Base-by-base conservation (phyloP, 2,113 vertebrate genomes). In the Mus spicilegus region DNA sequence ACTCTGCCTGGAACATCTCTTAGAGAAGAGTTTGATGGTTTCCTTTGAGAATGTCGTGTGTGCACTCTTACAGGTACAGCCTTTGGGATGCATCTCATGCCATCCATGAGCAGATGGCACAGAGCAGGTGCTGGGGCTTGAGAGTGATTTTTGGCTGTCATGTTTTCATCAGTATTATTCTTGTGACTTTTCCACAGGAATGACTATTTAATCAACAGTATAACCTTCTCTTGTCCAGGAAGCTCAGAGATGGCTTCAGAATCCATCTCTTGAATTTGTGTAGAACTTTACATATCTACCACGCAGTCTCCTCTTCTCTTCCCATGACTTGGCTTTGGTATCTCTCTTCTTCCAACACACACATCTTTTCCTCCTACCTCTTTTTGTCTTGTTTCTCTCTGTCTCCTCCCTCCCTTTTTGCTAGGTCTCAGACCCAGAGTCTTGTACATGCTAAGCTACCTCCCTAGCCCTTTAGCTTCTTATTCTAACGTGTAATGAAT, bases 211-310 rank as follows among this genome's bases (percentile, higher is more conserved):
- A 76, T 93, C 92, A 92, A 54, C 39, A 85, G 3, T 56, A 67
- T 86, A 85, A 9, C 42, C 70, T 92, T 88, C 24, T 87, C 84
- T 87, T 93, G 33, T n/a, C 33, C 42, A 54, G 56, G 87, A 97
- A 87, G n/a, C 46, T 92, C 42, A 89, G 87, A 87, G n/a, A 42
- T 91, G 16, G 72, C 87, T 70, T 82, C 94, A 61, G 28, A 65
- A 26, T n/a, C 76, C 70, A 46, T 76, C 56, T 77, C 20, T 89
- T 89, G 30, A 87, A 3, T 70, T 69, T 70, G 14, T 77, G n/a
- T 87, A 90, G n/a, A 92, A 67, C 36, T 90, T 95, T 49, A 19
- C 54, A 16, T 36, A 19, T 90, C 67, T 70, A 1, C 63, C n/a
- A 56, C 36, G 56, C 19, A 22, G 69, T 28, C 42, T 93, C 88